A percentile compares a stretch with the other conserved stretches of the same genome.
phyloP scores from a whole-genome alignment of 1,140 invertebrate species.

The Bombyx mandarina region DNA sequence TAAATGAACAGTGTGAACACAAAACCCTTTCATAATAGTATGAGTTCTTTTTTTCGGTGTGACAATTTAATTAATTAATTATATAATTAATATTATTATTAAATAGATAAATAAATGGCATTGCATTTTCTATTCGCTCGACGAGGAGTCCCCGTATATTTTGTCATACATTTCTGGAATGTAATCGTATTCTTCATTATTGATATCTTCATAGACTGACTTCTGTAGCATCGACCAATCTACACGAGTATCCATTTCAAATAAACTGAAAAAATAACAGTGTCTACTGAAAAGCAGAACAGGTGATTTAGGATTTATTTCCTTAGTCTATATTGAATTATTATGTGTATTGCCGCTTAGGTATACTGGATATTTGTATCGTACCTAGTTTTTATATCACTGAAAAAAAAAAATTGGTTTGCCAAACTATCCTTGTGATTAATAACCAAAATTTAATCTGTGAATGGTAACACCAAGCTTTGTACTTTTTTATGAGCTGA shows the following conservation, averaged over 20 bases:
- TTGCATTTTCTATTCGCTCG: neutral
- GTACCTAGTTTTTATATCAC: no score
- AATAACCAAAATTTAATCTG: no score
- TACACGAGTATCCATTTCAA: constrained; percentile 18
- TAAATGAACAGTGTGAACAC: neutral
- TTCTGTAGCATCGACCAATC: constrained; percentile 28
- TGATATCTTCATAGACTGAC: constrained; percentile 18
- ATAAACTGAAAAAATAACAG: constrained; percentile 17
- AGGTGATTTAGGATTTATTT: no score
- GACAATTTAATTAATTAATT: neutral
- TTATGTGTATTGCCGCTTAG: no score
- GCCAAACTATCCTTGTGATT: no score
- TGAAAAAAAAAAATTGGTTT: no score
- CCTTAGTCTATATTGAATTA: no score
- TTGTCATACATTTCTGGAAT: constrained; percentile 27
- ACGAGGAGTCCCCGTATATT: constrained; percentile 13
- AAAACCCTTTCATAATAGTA: no score
- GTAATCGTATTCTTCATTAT: constrained; percentile 22
- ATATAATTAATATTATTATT: neutral
- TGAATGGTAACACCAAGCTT: no score
- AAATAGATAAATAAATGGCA: neutral
- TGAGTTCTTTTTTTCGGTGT: neutral
- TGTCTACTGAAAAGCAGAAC: no score
- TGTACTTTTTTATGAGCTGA: no score
- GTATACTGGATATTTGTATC: no score